Conservation (phyloP, 2,113 vertebrate genomes). For the Brachypteracias leptosomus region DNA sequence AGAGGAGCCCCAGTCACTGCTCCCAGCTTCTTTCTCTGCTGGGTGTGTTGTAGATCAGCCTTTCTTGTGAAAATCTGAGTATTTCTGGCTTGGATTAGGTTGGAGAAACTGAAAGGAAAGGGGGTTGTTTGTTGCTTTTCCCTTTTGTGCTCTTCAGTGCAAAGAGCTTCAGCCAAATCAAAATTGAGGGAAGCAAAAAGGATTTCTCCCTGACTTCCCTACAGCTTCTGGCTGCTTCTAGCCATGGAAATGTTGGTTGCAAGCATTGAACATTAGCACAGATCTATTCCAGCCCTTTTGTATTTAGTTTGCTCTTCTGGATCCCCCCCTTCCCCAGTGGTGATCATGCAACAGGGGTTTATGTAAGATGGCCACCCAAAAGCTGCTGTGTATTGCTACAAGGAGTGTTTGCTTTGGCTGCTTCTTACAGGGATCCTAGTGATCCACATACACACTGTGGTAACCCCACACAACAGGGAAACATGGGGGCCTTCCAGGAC, state of each 20-base stretch:
- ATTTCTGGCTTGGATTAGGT: neutral
- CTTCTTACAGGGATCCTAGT: neutral
- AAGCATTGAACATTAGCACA: neutral
- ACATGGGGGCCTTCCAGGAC: too few species aligned
- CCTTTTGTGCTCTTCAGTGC: neutral
- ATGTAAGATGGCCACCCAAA: neutral
- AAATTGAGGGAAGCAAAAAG: neutral
- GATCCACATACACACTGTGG: neutral
- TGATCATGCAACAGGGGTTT: accelerated
- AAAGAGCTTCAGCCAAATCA: neutral
- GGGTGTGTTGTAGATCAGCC: accelerated
- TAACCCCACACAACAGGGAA: neutral
- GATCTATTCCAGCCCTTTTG: neutral
- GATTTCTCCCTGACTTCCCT: neutral
- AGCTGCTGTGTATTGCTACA: neutral
- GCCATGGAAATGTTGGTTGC: neutral
- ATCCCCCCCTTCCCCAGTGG: neutral
- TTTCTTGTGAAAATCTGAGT: neutral
- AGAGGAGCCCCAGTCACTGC: neutral
- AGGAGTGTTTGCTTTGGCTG: neutral
- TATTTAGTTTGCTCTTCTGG: neutral
- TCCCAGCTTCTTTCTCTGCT: neutral
- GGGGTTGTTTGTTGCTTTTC: neutral
- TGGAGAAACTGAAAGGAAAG: neutral
- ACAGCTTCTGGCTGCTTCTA: neutral